Evolutionary conservation across 2,888 invertebrate genomes (phyloP), one percentile per base, ranked within the genome.

Genomic region (Eueremaeus valkanovi): DNA sequence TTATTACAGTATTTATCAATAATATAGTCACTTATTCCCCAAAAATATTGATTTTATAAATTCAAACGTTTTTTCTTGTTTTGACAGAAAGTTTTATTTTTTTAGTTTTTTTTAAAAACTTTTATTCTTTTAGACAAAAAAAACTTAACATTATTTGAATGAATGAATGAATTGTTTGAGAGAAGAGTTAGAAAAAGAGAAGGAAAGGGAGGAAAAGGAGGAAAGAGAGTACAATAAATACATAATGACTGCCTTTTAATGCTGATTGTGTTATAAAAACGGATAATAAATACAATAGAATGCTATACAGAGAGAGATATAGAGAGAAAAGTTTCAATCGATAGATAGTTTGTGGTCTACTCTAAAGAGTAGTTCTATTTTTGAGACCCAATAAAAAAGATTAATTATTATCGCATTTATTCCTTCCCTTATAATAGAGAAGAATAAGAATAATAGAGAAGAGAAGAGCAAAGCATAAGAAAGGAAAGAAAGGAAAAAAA

Each of bases 341-440:
- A 55, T 55, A 24, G 21, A 55, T 27, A 55, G 55, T 63, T 31
- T 63, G 63, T 63, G 63, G 63, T 55, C 55, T 55, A 55, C 63
- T 33, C 63, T 63, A 63, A 63, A 63, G 63, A 31, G 36, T 63
- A 33, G 31, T 51, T 11, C 55, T 16, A 13, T 55, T 27, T 55
- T 55, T 11, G 13, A 55, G 55, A 63, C 6, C 63, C 63, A 63
- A 63, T 63, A 63, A 63, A 63, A 63, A 63, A 55, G 63, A 63
- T 63, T 63, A 63, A 63, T 63, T 63, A 63, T 36, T 63, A 63
- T 63, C 63, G 63, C 63, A 63, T 36, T 63, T n/a, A n/a, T n/a
- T n/a, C n/a, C 18, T 63, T 36, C 63, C 33, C 55, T 55, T 24
- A n/a, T 27, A 55, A 49, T 49, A n/a, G 49, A 21, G 21, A n/a